Percentiles rank a stretch among this genome's conserved stretches.
phyloP scores from a whole-genome alignment of 2,888 invertebrate genomes.

The Cheilosia soror region DNA sequence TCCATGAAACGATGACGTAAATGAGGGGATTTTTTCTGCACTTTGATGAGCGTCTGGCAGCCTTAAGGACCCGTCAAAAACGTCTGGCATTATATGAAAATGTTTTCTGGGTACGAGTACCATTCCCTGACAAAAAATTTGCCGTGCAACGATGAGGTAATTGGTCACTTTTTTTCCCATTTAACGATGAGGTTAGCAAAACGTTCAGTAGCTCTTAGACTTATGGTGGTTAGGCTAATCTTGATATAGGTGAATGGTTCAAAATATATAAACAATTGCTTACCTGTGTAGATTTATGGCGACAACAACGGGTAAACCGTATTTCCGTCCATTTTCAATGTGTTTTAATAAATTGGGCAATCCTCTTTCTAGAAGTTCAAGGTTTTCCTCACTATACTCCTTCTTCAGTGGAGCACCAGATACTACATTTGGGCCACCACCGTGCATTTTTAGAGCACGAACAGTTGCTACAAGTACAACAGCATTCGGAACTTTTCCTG shows the following conservation, averaged over 20 bases:
- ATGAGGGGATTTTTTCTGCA: too few relatives aligned
- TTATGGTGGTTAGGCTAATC: not conserved
- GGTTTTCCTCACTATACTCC: constrained; percentile 94
- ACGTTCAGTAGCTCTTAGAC: too few relatives aligned
- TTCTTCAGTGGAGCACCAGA: constrained; percentile 93
- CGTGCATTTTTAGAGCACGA: constrained; percentile 99
- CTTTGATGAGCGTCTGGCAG: too few relatives aligned
- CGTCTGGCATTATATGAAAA: too few relatives aligned
- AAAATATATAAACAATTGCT: constrained; percentile 67
- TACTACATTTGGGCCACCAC: constrained; percentile 96
- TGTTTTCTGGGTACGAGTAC: too few relatives aligned
- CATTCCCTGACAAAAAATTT: too few relatives aligned
- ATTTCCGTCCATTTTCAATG: constrained; percentile 95
- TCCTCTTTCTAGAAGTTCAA: constrained; percentile 93
- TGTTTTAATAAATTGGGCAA: constrained; percentile 96
- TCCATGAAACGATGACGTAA: too few relatives aligned
- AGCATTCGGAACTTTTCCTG: constrained; percentile 93
- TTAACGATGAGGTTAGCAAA: too few relatives aligned
- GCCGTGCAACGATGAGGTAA: too few relatives aligned
- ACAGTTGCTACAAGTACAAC: constrained; percentile 97
- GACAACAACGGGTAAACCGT: constrained; percentile 96
- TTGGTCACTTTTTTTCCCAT: too few relatives aligned
- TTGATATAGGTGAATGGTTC: not conserved
- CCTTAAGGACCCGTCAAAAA: too few relatives aligned
- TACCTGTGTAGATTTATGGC: constrained; percentile 95